Percentiles rank a stretch among this genome's conserved stretches.
phyloP scores from a whole-genome alignment of 2,888 invertebrate species.

The Ennomos erosarius region DNA sequence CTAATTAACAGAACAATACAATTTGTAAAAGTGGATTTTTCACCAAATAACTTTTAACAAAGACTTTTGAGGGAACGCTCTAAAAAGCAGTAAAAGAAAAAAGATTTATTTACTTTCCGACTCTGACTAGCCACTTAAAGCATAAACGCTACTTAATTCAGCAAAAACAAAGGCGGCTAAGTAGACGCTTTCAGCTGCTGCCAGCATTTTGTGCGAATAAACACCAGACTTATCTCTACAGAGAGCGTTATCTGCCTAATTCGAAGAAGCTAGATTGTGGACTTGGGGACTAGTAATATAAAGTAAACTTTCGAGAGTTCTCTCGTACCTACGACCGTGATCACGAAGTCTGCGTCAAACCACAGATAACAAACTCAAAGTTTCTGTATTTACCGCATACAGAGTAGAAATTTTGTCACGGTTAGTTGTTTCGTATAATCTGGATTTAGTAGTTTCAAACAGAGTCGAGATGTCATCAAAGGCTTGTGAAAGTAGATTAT shows the following conservation, averaged over 20 bases:
- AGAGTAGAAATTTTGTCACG: constrained; percentile 25
- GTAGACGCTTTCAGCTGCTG: constrained; percentile 52
- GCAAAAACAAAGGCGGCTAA: constrained; percentile 70
- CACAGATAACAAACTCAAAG: constrained; percentile 33
- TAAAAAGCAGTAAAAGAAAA: constrained; percentile 50
- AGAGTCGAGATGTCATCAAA: constrained; percentile 24
- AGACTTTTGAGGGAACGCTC: constrained; percentile 44
- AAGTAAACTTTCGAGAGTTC: constrained; percentile 29
- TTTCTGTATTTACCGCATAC: constrained; percentile 21
- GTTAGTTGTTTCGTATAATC: constrained; percentile 24
- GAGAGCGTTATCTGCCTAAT: constrained; percentile 44
- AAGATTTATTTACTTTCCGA: constrained; percentile 54
- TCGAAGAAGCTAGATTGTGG: constrained; percentile 35
- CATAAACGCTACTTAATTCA: constrained; percentile 67
- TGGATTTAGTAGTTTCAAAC: constrained; percentile 24
- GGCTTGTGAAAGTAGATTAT: constrained; percentile 25
- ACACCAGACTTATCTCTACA: constrained; percentile 48
- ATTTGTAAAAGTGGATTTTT: constrained; percentile 42
- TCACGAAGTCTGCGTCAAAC: constrained; percentile 25
- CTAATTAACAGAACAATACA: constrained; percentile 38
- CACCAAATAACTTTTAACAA: constrained; percentile 47
- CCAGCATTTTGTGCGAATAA: constrained; percentile 53
- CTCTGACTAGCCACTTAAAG: constrained; percentile 64
- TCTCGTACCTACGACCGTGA: constrained; percentile 23
- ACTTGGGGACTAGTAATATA: constrained; percentile 26